Evolutionary conservation across 2,888 invertebrate species (phyloP).

Genomic region (Entomobrya multifasciata): DNA sequence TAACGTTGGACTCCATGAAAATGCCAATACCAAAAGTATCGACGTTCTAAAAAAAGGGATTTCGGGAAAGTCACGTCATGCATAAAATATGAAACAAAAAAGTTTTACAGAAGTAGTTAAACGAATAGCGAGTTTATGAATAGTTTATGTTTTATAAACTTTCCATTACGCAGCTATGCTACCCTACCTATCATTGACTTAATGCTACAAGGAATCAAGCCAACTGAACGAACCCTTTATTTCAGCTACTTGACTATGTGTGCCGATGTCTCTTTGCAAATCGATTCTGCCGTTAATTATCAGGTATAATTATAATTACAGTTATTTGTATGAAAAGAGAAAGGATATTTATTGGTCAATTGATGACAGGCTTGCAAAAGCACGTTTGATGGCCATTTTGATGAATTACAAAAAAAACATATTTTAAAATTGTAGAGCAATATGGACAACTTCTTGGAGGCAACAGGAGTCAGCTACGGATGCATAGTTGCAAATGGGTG

Average conservation of each 20-base stretch:
- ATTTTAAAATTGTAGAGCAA: slow-evolving; percentile 84
- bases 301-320: slow-evolving; percentile 69
- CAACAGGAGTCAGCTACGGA: slow-evolving; percentile 92
- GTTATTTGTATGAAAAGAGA: no score
- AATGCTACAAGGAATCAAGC: slow-evolving; percentile 84
- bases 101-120: no score
- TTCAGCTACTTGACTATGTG: slow-evolving; percentile 78
- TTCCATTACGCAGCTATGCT: slow-evolving; percentile 81
- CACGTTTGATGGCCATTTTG: no score
- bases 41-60: slow-evolving; percentile 92
- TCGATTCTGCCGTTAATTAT: slow-evolving; percentile 74
- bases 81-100: no score
- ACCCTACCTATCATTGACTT: slow-evolving; percentile 90
- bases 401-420: no score
- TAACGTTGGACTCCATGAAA: slow-evolving; percentile 90
- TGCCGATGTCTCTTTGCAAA: slow-evolving; percentile 75
- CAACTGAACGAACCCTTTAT: slow-evolving; percentile 74
- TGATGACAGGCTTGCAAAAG: no score
- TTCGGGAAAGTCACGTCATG: slow-evolving; percentile 84
- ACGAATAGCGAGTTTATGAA: no score
- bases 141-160: no score
- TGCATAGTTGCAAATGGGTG: slow-evolving; percentile 91
- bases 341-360: no score
- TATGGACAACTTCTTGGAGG: slow-evolving; percentile 90
- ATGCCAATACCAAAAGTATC: slow-evolving; percentile 89